Evolutionary conservation across 1,140 invertebrate species (phyloP).

Genomic region (Dinothrombium tinctorium): DNA sequence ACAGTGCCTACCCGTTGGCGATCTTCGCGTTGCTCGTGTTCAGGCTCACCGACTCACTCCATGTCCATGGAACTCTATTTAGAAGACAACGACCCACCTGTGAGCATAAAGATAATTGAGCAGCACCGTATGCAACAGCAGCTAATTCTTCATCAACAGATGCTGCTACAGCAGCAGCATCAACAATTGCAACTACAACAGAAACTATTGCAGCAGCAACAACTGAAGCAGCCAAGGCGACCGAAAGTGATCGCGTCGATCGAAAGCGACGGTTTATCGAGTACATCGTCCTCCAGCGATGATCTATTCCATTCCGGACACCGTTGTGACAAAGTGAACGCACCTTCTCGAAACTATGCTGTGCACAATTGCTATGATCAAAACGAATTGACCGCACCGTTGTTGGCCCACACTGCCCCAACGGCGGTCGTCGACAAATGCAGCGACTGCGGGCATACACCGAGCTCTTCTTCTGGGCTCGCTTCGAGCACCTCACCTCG

Average conservation of each 20-base stretch:
- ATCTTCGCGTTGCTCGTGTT: slow-evolving; percentile 9
- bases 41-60: slow-evolving; percentile 3
- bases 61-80: background rate
- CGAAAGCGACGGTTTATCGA: slow-evolving; percentile 16
- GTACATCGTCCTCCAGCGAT: background rate
- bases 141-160: slow-evolving; percentile 2
- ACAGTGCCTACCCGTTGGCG: slow-evolving; percentile 3
- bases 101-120: background rate
- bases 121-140: slow-evolving; percentile 4
- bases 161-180: slow-evolving; percentile 2
- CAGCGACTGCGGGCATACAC: too few relatives aligned
- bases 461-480: too few relatives aligned
- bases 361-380: too few relatives aligned
- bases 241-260: slow-evolving; percentile 15
- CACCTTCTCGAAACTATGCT: too few relatives aligned
- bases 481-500: too few relatives aligned
- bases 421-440: too few relatives aligned
- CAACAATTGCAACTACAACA: background rate
- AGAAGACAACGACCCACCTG: background rate
- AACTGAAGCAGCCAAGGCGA: background rate
- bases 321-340: too few relatives aligned
- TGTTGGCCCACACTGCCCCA: too few relatives aligned
- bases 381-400: too few relatives aligned
- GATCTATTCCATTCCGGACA: too few relatives aligned
- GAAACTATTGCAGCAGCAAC: background rate